Conservation (phyloP, 2,113 vertebrate species). For the Gnathonemus longibarbis region DNA sequence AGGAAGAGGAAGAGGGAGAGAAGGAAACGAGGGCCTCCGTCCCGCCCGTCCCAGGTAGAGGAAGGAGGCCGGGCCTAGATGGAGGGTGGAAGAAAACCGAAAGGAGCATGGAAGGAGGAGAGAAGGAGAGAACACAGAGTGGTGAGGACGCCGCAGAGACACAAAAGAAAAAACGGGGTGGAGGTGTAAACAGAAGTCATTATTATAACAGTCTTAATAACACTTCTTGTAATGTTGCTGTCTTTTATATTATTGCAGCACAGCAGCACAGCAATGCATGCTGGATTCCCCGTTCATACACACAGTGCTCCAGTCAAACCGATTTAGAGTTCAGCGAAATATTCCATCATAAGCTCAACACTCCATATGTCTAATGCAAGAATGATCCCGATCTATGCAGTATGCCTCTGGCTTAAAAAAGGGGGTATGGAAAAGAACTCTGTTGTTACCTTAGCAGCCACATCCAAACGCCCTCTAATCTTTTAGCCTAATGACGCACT, state of each 20-base stretch:
- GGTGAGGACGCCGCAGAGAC: neutral
- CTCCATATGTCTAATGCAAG: neutral
- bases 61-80: constrained; percentile 1
- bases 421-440: neutral
- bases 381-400: too few species aligned
- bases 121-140: neutral
- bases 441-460: constrained; percentile 21
- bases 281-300: neutral
- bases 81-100: neutral
- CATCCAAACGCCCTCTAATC: constrained; percentile 24
- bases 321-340: neutral
- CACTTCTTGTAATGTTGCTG: neutral
- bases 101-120: neutral
- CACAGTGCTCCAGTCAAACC: neutral
- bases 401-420: neutral
- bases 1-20: constrained; percentile 10
- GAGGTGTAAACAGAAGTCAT: neutral
- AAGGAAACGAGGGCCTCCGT: neutral
- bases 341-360: neutral
- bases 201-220: neutral
- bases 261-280: neutral
- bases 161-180: neutral
- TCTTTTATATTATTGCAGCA: neutral
- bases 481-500: constrained; percentile 11
- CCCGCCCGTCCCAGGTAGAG: constrained; percentile 13